phyloP scores from a whole-genome alignment of 2,797 vertebrate genomes.

The Vespertilio murinus region DNA sequence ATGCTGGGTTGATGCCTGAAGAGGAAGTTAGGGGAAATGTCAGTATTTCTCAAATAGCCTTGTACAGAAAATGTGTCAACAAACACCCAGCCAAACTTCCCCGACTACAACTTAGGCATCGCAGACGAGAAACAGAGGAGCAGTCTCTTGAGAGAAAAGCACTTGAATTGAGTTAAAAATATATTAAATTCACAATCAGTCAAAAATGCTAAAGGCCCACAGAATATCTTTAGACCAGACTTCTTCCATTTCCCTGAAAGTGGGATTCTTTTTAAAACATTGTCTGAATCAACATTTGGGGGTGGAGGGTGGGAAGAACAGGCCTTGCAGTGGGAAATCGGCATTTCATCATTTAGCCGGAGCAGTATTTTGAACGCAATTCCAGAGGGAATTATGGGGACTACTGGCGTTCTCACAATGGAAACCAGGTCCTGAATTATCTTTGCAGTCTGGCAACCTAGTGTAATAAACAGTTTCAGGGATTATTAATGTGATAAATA shows the following conservation, averaged over 20 bases:
- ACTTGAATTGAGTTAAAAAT: constrained; percentile 74
- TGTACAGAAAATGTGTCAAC: constrained; percentile 72
- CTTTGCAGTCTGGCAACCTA: neutral
- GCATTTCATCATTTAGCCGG: neutral
- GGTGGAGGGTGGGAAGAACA: neutral
- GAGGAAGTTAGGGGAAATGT: constrained; percentile 75
- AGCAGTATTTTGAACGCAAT: neutral
- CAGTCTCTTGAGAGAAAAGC: constrained; percentile 50
- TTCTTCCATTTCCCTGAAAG: constrained; percentile 30
- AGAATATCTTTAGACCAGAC: constrained; percentile 56
- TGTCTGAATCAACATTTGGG: neutral
- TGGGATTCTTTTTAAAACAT: constrained; percentile 40
- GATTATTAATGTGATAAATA: neutral
- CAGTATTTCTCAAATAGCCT: constrained; percentile 72
- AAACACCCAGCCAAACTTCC: constrained; percentile 66
- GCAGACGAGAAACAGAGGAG: constrained; percentile 45
- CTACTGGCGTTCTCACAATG: neutral
- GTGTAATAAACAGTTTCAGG: neutral
- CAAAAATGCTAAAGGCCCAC: constrained; percentile 62
- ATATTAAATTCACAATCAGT: constrained; percentile 70
- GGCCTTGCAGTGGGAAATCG: neutral
- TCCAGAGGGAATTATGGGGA: constrained; percentile 24
- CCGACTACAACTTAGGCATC: constrained; percentile 39
- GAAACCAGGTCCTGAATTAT: neutral
- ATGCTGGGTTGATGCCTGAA: constrained; percentile 67